Percentiles rank a stretch among this genome's conserved stretches.
These are phyloP conservation scores for Arothron firmamentum DNA, from an alignment of 2,113 vertebrate species.

Conservation along the genomic window DNA sequence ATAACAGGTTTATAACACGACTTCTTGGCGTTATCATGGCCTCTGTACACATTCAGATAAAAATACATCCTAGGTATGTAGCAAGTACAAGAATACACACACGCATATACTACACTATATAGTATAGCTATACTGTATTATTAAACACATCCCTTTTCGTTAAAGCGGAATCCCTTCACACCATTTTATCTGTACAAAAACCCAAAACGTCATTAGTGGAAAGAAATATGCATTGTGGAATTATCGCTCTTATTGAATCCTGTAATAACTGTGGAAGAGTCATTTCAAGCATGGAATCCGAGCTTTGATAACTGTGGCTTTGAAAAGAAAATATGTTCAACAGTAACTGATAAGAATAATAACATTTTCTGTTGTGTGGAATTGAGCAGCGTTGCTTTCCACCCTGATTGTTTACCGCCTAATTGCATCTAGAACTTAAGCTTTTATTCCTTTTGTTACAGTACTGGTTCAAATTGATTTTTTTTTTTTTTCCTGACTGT, in stretches of 20 bases:
- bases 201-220: conserved; percentile 58
- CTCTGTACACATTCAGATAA: no score
- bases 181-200: conserved; percentile 47
- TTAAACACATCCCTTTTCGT: conserved; percentile 15
- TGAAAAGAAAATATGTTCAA: conserved; percentile 30
- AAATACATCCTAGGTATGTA: no score
- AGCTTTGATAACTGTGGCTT: conserved; percentile 23
- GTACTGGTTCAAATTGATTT: no score
- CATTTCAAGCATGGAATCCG: conserved; percentile 65
- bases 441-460: no score
- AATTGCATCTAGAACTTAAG: no score
- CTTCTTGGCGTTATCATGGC: no score
- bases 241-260: conserved; percentile 55
- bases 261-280: conserved; percentile 49
- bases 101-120: no score
- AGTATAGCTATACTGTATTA: conserved; percentile 10
- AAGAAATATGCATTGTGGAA: conserved; percentile 50
- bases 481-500: no score
- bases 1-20: no score
- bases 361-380: conserved; percentile 12
- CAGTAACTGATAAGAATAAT: conserved; percentile 30
- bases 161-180: conserved; percentile 33
- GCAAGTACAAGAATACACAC: no score
- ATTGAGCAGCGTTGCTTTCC: background rate
- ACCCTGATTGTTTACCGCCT: no score